Conservation (phyloP, 2,797 vertebrate genomes). For the Parauchenoglanis ngamensis region DNA sequence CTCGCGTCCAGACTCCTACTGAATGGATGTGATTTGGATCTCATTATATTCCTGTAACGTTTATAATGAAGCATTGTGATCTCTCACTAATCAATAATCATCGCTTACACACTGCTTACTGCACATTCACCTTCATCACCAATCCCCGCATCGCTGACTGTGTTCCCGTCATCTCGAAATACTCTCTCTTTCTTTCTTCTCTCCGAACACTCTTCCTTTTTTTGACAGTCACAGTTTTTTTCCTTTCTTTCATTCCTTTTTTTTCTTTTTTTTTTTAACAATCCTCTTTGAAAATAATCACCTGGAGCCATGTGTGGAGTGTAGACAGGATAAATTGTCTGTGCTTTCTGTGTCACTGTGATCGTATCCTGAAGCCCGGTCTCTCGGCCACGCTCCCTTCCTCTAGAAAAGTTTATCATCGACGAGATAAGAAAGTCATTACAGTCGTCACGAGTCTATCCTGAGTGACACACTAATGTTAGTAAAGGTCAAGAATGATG, state of each 20-base stretch:
- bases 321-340: neutral
- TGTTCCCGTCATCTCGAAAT: neutral
- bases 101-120: no score
- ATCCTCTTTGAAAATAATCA: neutral
- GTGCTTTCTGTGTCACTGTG: neutral
- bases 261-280: neutral
- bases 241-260: neutral
- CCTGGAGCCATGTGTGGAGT: neutral
- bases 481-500: neutral
- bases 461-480: neutral
- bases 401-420: conserved; percentile 17
- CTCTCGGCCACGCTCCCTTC: neutral
- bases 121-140: neutral
- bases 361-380: neutral
- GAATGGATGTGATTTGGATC: neutral
- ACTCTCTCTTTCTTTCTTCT: neutral
- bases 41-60: neutral
- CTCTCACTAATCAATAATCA: neutral
- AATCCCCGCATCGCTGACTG: neutral
- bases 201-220: no score
- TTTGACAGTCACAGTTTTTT: no score
- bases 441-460: neutral
- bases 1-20: no score
- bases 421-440: conserved; percentile 22
- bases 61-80: neutral